Evolutionary conservation across 2,888 invertebrate genomes (phyloP), one percentile per base, ranked within the genome.

Genomic region (Branchellion lobata): DNA sequence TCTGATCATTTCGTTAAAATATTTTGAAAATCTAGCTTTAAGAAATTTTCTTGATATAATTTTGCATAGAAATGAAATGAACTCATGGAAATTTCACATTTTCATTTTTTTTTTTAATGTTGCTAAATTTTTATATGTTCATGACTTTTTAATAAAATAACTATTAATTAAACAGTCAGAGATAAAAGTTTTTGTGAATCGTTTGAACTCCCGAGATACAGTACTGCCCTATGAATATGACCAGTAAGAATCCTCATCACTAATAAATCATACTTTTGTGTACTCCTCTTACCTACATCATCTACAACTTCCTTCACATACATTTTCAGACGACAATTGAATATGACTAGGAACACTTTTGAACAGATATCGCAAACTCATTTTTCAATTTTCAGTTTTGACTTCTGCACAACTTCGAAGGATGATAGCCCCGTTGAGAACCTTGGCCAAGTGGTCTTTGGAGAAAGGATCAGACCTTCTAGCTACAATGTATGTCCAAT

Each of bases 181-280:
- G 84, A 92, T 99, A 36, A 91, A 92, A 68, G 89, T 99, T 33
- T 98, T 92, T 86, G 99, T 99, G 0, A 99, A 99, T 88, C 92
- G 97, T 83, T 90, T 99, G 80, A 98, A 99, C 87, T 95, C 96
- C n/a, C 94, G 96, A 87, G 96, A 97, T 87, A 95, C 96, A 36
- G 94, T 96, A 29, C 94, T 99, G 86, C 98, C 99, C 0, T 99
- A 95, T 89, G 99, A 99, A 88, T 99, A 99, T 87, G 93, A 93
- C 87, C 93, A 95, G 92, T 92, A 88, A 90, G 79, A 77, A 34
- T 36, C 68, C 5, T 27, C 3, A 27, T 31, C 24, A 24, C 24
- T 61, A 61, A 8, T 57, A 3, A 24, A 27, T 29, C 8, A 29
- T 65, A 3, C 53, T 51, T 51, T 18, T 51, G 53, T 51, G 53